Base-by-base conservation (phyloP, 2,797 vertebrate genomes). In the Sparus aurata region DNA sequence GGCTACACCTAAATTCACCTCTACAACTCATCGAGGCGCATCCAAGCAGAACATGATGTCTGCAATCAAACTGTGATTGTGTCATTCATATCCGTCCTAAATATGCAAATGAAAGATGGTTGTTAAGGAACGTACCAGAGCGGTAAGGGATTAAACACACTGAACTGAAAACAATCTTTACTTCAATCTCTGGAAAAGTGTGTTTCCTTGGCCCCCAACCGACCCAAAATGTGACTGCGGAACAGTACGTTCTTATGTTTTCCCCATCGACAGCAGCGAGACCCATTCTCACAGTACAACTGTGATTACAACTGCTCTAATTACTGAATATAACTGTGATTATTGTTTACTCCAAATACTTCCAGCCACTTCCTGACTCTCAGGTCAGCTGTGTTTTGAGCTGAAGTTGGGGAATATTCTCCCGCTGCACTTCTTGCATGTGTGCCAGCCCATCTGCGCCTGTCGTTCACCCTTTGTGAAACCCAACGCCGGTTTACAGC, bases 391-490 rank as follows among this genome's bases (percentile, higher is more conserved):
- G 45, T 54, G 69, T 62, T 85, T 78, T 47, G 49, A 78, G 60
- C 25, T 79, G 72, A 79, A 79, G 80, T 55, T 63, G 38, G 68
- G 68, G 81, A 66, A 79, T 85, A 70, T 77, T 67, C 81, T 52
- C 38, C 84, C 63, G 89, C 90, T 72, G 68, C 38, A 27, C 76
- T 80, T 79, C 64, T 79, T 85, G 82, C 89, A 82, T 87, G 82
- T 73, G 73, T 72, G 80, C 75, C 84, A 75, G 77, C 66, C 89
- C 95, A 95, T 94, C 96, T 96, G 95, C 75, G 91, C 70, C 92
- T 77, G 84, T 93, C 93, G 72, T 74, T 96, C 95, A 93, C 64
- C 67, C 87, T 68, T 67, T 86, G 77, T 90, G 95, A 96, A 96
- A 96, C 84, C 70, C 58, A 89, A 96, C 30, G 77, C 92, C 77